These are phyloP conservation scores for Diplodus sargus DNA, from an alignment of 2,797 vertebrate species.

Conservation along the genomic window DNA sequence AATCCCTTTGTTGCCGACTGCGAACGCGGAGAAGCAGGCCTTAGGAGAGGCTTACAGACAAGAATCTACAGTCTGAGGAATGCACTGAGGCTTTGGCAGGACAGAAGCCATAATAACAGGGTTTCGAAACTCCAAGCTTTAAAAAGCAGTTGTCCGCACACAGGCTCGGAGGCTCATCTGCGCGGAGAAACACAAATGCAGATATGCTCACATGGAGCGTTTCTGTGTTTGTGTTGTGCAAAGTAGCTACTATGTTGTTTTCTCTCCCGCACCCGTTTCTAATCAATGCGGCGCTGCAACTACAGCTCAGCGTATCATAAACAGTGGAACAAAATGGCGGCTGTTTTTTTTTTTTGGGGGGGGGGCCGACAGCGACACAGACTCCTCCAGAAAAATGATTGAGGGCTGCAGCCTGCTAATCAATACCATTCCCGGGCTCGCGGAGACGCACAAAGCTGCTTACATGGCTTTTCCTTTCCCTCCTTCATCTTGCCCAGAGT, in stretches of 20 bases:
- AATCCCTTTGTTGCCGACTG: conserved; percentile 45
- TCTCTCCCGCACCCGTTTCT: conserved; percentile 22
- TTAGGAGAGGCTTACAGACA: conserved; percentile 68
- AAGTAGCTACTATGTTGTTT: conserved; percentile 40
- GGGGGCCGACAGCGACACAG: conserved; percentile 28
- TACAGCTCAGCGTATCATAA: conserved; percentile 39
- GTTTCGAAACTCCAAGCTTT: conserved; percentile 83
- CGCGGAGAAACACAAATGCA: conserved; percentile 36
- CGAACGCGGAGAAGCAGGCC: conserved; percentile 52
- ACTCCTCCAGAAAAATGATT: conserved; percentile 57
- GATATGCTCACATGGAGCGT: conserved; percentile 4
- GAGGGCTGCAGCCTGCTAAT: conserved; percentile 76
- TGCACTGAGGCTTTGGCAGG: conserved; percentile 81
- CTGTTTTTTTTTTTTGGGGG: conserved; percentile 37
- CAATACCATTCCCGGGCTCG: conserved; percentile 80
- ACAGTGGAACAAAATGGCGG: conserved; percentile 66
- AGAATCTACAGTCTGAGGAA: conserved; percentile 81
- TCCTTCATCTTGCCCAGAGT: conserved; percentile 76
- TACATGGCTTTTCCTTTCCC: conserved; percentile 77
- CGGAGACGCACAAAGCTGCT: conserved; percentile 71
- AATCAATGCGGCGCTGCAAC: conserved; percentile 40
- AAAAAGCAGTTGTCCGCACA: conserved; percentile 76
- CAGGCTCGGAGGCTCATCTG: conserved; percentile 40
- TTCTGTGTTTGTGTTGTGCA: conserved; percentile 13
- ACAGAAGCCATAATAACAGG: conserved; percentile 83